Evolutionary conservation across 1,140 invertebrate species (phyloP), one percentile per base, ranked within the genome.

Genomic region (Pseudomyrmex concolor): DNA sequence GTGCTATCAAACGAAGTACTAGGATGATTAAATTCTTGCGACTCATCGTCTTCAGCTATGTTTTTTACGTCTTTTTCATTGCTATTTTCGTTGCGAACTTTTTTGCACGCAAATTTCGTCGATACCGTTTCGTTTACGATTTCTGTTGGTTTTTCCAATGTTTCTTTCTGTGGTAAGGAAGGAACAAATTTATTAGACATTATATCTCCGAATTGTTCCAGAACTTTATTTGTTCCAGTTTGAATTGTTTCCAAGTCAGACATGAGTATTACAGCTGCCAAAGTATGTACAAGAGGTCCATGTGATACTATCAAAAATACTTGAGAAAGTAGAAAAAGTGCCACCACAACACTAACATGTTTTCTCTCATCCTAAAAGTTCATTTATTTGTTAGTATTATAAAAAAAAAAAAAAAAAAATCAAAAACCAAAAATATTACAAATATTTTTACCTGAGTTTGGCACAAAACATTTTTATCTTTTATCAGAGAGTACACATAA

Each of bases 271-370:
- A 99, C 97, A 94, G 97, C 97, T 45, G 98, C 98, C 76, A 99
- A 92, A 0, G 97, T 96, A 90, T 97, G 97, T 10, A 99, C 97
- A 70, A 99, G 95, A 2, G 98, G 98, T 9, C 96, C 95, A 91
- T 99, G 97, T 1, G 97, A 97, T 73, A 99, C 96, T 81, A 99
- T 99, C 48, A 99, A 94, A 94, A 99, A 99, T n/a, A 99, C 98
- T 96, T 99, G 97, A 4, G 98, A 99, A 57, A 99, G 93, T 57
- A 99, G 94, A 95, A 98, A 99, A 62, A 99, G 94, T 0, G 98
- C 96, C 0, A 99, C 97, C 2, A 99, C 97, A 74, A 97, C 97
- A 80, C 98, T 98, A 13, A 94, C 91, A 19, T 92, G 91, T 83
- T 94, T 94, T 66, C 89, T 90, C 77, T 94, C 93, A 9, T 94